phyloP scores from a whole-genome alignment of 2,797 vertebrate species.

The Molossus molossus region DNA sequence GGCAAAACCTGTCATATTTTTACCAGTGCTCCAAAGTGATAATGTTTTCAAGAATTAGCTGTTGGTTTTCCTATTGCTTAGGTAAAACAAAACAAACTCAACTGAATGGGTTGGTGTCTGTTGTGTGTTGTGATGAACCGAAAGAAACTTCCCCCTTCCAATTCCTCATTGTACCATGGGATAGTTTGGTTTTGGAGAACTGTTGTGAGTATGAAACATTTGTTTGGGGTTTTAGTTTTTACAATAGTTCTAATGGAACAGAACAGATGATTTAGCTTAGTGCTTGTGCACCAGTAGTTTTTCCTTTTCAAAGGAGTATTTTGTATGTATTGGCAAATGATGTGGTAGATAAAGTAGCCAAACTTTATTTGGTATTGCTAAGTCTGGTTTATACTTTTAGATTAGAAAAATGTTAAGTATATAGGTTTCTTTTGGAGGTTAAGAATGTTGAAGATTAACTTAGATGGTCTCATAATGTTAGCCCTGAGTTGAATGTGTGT shows the following conservation, averaged over 20 bases:
- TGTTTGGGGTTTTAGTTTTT: conserved; percentile 83
- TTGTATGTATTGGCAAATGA: conserved; percentile 74
- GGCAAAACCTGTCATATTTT: conserved; percentile 35
- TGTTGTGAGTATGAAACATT: conserved; percentile 76
- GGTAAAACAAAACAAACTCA: conserved; percentile 60
- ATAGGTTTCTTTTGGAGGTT: conserved; percentile 80
- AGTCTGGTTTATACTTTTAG: conserved; percentile 72
- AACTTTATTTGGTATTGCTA: conserved; percentile 77
- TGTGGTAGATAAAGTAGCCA: conserved; percentile 77
- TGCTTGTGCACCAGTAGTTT: conserved; percentile 79
- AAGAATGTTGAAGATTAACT: conserved; percentile 69
- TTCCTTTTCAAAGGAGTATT: conserved; percentile 64
- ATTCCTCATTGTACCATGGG: conserved; percentile 54
- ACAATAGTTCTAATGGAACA: conserved; percentile 58
- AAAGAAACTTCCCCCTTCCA: conserved; percentile 66
- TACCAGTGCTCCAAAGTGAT: conserved; percentile 57
- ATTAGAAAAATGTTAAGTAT: conserved; percentile 71
- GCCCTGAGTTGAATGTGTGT: conserved; percentile 71
- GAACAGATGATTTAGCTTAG: conserved; percentile 76
- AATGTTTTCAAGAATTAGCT: conserved; percentile 64
- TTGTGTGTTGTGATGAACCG: conserved; percentile 47
- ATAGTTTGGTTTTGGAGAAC: conserved; percentile 78
- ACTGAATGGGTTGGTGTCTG: conserved; percentile 58
- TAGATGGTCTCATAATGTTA: conserved; percentile 77
- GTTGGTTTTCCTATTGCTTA: conserved; percentile 53